Conservation (phyloP, 2,888 invertebrate species). For the Cynaeus angustus region DNA sequence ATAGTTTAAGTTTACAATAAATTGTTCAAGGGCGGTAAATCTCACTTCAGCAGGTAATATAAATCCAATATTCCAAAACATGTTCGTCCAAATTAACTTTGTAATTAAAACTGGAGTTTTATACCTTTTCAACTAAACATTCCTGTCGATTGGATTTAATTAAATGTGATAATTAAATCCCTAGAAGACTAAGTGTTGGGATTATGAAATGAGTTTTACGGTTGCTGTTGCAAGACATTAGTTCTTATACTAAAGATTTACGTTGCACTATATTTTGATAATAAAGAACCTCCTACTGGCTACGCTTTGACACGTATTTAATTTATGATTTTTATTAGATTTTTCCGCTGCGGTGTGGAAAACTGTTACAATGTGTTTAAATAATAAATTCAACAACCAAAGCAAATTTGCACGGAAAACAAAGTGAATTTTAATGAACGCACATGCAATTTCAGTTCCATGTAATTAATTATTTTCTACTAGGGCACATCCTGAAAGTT, state of each 20-base stretch:
- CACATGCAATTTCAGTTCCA: slow-evolving; percentile 8
- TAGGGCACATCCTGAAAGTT: slow-evolving; percentile 31
- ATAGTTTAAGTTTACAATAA: slow-evolving; percentile 19
- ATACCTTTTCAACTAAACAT: slow-evolving; percentile 1
- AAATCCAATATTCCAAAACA: no score
- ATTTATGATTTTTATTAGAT: background rate
- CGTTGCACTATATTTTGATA: slow-evolving; percentile 6
- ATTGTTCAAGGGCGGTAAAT: background rate
- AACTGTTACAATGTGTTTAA: background rate
- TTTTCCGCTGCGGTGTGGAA: background rate
- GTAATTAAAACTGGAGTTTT: background rate
- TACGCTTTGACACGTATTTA: slow-evolving; percentile 6
- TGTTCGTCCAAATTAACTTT: background rate
- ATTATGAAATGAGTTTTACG: background rate
- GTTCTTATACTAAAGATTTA: background rate
- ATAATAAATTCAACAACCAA: slow-evolving; percentile 1
- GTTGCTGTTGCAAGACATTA: no score
- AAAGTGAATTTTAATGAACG: slow-evolving; percentile 36
- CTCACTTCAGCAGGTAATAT: no score
- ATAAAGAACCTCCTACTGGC: slow-evolving; percentile 1
- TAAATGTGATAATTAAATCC: slow-evolving; percentile 18
- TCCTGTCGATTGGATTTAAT: slow-evolving; percentile 19
- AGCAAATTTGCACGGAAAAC: slow-evolving; percentile 25
- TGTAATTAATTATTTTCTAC: slow-evolving; percentile 43
- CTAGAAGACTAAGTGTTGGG: background rate